A percentile compares a stretch with the other conserved stretches of the same genome.
Conservation (phyloP, 1,140 invertebrate species). For the Eriocheir sinensis region DNA sequence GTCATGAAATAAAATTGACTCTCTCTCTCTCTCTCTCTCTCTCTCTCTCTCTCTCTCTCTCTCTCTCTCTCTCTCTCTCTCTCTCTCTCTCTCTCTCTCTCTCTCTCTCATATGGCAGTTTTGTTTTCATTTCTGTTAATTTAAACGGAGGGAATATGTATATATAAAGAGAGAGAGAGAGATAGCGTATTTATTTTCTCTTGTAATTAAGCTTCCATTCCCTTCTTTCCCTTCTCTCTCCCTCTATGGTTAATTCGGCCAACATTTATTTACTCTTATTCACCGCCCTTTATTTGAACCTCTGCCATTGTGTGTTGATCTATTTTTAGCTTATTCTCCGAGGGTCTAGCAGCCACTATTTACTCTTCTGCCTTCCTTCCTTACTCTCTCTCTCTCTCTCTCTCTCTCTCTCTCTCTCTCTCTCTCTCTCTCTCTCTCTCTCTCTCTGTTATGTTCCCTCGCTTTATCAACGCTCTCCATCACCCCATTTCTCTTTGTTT, state of each 20-base stretch:
- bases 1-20: no score
- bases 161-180: no score
- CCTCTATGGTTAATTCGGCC: not conserved
- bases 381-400: not conserved
- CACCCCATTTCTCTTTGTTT: not conserved
- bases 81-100: no score
- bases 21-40: no score
- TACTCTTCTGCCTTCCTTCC: not conserved
- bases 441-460: not conserved
- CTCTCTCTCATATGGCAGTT: no score
- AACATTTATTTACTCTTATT: not conserved
- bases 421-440: constrained; percentile 22
- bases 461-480: not conserved
- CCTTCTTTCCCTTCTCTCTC: not conserved
- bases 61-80: no score
- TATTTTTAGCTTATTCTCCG: no score
- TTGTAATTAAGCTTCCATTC: constrained; percentile 3
- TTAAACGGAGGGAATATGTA: not conserved
- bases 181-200: constrained; percentile 26
- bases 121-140: constrained; percentile 10
- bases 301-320: not conserved
- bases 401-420: not conserved
- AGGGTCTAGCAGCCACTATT: not conserved
- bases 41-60: no score
- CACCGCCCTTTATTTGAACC: not conserved